These are phyloP conservation scores for Benitochromis conjunctus DNA, from an alignment of 2,113 vertebrate genomes.

Conservation along the genomic window DNA sequence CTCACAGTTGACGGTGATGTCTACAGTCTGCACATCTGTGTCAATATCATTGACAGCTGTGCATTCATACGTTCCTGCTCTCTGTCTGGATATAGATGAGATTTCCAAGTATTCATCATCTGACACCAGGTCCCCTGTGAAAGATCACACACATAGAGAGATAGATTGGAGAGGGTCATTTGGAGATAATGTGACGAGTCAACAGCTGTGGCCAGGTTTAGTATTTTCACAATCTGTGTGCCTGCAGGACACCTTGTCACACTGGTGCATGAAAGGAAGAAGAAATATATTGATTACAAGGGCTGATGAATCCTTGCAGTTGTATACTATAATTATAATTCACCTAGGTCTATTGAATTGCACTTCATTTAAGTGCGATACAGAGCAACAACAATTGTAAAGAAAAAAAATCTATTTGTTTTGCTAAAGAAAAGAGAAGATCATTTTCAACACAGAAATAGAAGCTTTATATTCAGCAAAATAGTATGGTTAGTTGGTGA, in stretches of 20 bases:
- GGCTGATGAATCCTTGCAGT: neutral
- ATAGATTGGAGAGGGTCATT: constrained; percentile 1
- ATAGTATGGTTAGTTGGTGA: too few species aligned
- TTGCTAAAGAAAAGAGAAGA: neutral
- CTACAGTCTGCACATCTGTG: constrained; percentile 82
- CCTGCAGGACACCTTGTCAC: neutral
- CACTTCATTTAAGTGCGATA: neutral
- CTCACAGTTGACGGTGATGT: constrained; percentile 97
- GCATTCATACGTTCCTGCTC: constrained; percentile 91
- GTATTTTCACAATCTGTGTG: neutral
- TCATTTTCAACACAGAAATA: neutral
- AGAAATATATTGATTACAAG: neutral
- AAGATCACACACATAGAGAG: neutral
- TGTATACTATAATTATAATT: neutral
- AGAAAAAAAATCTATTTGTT: neutral
- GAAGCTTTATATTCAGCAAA: neutral
- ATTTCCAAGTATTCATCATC: constrained; percentile 95
- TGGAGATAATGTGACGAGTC: neutral
- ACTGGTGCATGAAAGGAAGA: neutral
- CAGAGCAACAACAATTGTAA: neutral
- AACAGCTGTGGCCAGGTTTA: constrained; percentile 14
- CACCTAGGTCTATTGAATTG: neutral
- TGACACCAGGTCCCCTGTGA: constrained; percentile 83
- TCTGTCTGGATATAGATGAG: constrained; percentile 84
- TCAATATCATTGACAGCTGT: constrained; percentile 91